Conservation (phyloP, 2,113 vertebrate species). For the Irena cyanogastra region DNA sequence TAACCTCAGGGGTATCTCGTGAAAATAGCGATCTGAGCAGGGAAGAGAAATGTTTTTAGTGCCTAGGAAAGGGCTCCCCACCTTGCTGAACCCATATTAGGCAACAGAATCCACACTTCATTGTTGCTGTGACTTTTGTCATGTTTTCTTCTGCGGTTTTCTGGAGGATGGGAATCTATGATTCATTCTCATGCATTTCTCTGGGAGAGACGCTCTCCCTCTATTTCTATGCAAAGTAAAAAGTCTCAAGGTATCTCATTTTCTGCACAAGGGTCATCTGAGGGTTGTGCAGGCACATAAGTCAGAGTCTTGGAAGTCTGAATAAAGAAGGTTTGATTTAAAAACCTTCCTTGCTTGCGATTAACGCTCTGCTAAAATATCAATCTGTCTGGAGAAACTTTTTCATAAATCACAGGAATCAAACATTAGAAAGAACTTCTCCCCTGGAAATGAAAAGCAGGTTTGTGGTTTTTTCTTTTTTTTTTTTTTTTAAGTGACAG, state of each 20-base stretch:
- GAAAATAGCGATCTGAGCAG: neutral
- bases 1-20: neutral
- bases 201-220: neutral
- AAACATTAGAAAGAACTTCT: neutral
- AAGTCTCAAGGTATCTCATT: neutral
- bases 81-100: neutral
- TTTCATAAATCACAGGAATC: slow-evolving; percentile 15
- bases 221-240: slow-evolving; percentile 24
- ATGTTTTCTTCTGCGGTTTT: slow-evolving; percentile 35
- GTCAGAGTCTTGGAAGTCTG: neutral
- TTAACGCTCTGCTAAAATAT: slow-evolving; percentile 23
- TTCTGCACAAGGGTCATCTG: neutral
- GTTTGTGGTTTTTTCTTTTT: neutral
- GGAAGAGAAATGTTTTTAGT: neutral
- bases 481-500: neutral
- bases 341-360: neutral
- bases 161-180: slow-evolving; percentile 23
- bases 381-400: neutral
- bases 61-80: neutral
- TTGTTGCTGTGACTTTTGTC: slow-evolving; percentile 4
- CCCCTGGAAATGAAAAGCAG: neutral
- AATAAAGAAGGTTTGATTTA: slow-evolving; percentile 25
- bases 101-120: neutral
- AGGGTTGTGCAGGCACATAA: neutral
- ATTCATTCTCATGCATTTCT: slow-evolving; percentile 17